A percentile compares a stretch with the other conserved stretches of the same genome.
Evolutionary conservation across 2,888 invertebrate species (phyloP).

Genomic region (Drosophila vallismaia): DNA sequence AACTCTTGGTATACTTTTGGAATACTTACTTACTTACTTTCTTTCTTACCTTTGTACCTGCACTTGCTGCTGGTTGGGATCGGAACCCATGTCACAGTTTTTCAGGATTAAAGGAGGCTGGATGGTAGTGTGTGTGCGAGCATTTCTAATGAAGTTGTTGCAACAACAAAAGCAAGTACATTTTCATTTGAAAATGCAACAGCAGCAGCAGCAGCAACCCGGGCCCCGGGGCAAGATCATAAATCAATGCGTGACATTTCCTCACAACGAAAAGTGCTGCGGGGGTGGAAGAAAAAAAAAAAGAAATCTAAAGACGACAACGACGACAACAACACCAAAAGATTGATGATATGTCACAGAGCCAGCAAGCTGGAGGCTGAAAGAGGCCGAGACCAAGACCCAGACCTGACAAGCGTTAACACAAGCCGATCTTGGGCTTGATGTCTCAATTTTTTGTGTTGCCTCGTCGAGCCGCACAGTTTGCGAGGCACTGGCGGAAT

Average conservation of each 20-base stretch:
- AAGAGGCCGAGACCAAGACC: neutral
- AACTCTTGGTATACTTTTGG: neutral
- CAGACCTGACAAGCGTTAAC: constrained; percentile 79
- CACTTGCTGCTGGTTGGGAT: constrained; percentile 58
- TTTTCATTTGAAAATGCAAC: constrained; percentile 57
- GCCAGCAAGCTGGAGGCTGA: constrained; percentile 7
- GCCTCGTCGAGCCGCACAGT: constrained; percentile 2
- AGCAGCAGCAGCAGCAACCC: constrained; percentile 14
- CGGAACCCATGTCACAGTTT: constrained; percentile 31
- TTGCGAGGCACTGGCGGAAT: constrained; percentile 47
- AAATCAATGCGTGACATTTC: constrained; percentile 79
- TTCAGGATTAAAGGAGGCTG: constrained; percentile 28
- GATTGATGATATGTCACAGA: constrained; percentile 76
- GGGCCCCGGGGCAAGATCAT: constrained; percentile 59
- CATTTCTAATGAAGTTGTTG: constrained; percentile 76
- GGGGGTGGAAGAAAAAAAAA: constrained; percentile 39
- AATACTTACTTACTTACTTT: neutral
- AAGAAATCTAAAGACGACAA: constrained; percentile 6
- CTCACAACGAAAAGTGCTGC: constrained; percentile 58
- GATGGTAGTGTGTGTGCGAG: constrained; percentile 30
- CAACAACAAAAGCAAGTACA: constrained; percentile 24
- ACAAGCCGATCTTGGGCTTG: constrained; percentile 53
- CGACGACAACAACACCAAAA: constrained; percentile 29
- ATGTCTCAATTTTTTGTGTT: constrained; percentile 66
- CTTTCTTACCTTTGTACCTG: constrained; percentile 19